These are phyloP conservation scores for Troides oblongomaculatus DNA, from an alignment of 2,888 invertebrate species.

Conservation along the genomic window DNA sequence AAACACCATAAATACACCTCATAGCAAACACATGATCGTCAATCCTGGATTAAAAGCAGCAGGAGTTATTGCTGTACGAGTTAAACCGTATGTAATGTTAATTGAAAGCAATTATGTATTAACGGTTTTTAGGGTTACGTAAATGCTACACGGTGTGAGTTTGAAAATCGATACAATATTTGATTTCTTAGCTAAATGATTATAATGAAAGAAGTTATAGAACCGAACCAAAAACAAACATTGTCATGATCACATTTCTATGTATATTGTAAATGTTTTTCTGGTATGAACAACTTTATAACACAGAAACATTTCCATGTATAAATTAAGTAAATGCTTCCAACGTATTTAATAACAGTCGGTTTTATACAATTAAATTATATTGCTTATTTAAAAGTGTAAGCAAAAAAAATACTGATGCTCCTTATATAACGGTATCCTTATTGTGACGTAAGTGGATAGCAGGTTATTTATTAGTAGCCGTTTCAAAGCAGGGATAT, in stretches of 20 bases:
- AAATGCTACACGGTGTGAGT: constrained; percentile 49
- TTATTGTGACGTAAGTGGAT: constrained; percentile 61
- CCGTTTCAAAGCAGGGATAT: constrained; percentile 2
- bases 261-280: neutral
- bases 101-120: constrained; percentile 38
- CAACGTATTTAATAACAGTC: neutral
- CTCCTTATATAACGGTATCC: constrained; percentile 63
- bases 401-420: constrained; percentile 4
- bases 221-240: neutral
- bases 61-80: constrained; percentile 48
- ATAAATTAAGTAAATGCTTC: neutral
- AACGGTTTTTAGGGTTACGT: constrained; percentile 57
- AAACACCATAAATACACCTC: constrained; percentile 58
- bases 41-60: constrained; percentile 37
- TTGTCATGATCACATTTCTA: neutral
- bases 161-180: constrained; percentile 60
- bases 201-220: neutral
- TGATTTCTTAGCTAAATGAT: constrained; percentile 28
- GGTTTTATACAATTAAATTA: constrained; percentile 6
- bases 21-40: constrained; percentile 65
- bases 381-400: constrained; percentile 26
- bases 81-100: constrained; percentile 36
- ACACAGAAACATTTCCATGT: neutral
- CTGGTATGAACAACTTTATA: neutral
- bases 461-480: constrained; percentile 27